Base-by-base conservation (phyloP, 2,797 vertebrate species). In the Betta splendens region DNA sequence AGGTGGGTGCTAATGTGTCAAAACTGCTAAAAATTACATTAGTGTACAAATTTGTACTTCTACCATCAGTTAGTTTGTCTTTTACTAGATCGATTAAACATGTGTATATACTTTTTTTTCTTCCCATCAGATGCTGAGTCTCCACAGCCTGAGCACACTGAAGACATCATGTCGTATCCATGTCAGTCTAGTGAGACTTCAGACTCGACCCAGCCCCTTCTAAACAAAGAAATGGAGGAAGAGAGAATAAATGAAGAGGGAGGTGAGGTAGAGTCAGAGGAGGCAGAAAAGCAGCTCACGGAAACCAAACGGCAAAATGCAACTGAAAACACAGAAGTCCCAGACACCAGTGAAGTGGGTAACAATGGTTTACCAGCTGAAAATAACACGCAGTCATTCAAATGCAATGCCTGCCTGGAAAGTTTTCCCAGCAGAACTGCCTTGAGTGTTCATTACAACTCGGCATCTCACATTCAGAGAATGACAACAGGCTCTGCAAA, bases 401-500 rank as follows among this genome's bases (percentile, higher is more conserved):
- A 93, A 87, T 97, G 95, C 84, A 93, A 92, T 1, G 92, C 95
- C 35, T 98, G 95, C 73, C 89, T 93, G 80, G 94, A 97, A 79
- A 92, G 89, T 20, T 97, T 98, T 82, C 87, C 93, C 12, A 93
- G 92, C 78, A 94, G 91, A 90, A 94, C 94, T 49, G 93, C 94
- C 35, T 85, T 96, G 65, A 90, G 94, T 52, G 93, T 96, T 46
- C 95, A 98, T 87, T 95, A 95, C 80, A 96, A 94, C 79, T 96
- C 94, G 3, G 86, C 92, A 45, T 93, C 94, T 56, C 95, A 96
- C 81, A 93, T 96, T 66, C 94, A 95, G 77, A 93, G 92, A 81
- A 95, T 96, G 92, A 94, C 92, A 67, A 93, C 92, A 50, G 92
- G 90, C 48, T 81, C 89, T 40, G 80, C 69, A n/a, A 90, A 86